Conservation (phyloP, 2,888 invertebrate genomes). For the Apamea crenata region DNA sequence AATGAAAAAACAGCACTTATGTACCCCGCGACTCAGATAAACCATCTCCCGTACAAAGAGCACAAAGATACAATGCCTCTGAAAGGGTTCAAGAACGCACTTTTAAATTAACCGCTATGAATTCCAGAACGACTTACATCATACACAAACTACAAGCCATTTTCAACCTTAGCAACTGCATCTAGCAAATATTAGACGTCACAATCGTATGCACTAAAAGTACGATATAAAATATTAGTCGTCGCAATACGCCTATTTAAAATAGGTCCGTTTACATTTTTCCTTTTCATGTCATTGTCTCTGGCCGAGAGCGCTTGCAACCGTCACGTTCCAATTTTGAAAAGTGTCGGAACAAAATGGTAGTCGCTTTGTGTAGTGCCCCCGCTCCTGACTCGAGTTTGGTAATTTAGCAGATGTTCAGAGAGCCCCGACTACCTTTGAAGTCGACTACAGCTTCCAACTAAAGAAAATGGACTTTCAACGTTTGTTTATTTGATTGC, state of each 20-base stretch:
- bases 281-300: conserved; percentile 91
- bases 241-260: conserved; percentile 85
- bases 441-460: conserved; percentile 74
- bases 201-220: conserved; percentile 73
- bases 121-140: conserved; percentile 78
- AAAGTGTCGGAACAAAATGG: conserved; percentile 91
- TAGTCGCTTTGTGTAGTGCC: conserved; percentile 87
- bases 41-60: conserved; percentile 90
- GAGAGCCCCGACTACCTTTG: conserved; percentile 77
- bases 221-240: conserved; percentile 84
- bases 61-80: conserved; percentile 91
- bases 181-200: conserved; percentile 56
- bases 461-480: conserved; percentile 72
- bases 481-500: conserved; percentile 64
- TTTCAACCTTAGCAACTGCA: conserved; percentile 70
- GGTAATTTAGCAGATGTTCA: conserved; percentile 88
- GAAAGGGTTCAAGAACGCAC: conserved; percentile 91
- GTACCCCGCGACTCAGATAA: conserved; percentile 90
- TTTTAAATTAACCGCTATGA: conserved; percentile 88
- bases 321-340: conserved; percentile 91
- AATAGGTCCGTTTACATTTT: conserved; percentile 90
- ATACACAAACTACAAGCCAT: conserved; percentile 69
- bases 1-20: conserved; percentile 91
- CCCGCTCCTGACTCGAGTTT: conserved; percentile 81
- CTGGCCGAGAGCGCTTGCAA: conserved; percentile 89